These are phyloP conservation scores for Bhutanitis thaidina DNA, from an alignment of 2,888 invertebrate species.

Conservation along the genomic window DNA sequence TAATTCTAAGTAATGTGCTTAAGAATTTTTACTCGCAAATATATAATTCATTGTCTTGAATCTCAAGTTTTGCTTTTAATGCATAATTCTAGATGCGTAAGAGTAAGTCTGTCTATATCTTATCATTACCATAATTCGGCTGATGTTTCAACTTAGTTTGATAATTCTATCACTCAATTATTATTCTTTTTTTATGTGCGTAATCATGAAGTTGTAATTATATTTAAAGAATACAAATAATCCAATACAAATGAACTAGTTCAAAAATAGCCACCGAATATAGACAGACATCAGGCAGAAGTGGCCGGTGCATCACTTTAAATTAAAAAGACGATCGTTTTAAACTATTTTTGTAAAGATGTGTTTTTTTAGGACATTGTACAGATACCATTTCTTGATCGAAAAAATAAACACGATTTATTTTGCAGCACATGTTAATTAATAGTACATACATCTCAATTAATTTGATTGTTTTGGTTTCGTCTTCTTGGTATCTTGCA, in stretches of 20 bases:
- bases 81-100: no score
- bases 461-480: background rate
- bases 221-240: no score
- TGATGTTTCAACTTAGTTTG: no score
- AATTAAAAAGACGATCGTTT: conserved; percentile 24
- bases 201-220: no score
- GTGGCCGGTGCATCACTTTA: conserved; percentile 13
- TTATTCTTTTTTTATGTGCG: no score
- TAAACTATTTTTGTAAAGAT: conserved; percentile 27
- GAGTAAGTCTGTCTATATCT: no score
- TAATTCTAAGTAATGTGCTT: no score
- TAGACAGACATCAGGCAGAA: conserved; percentile 14
- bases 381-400: conserved; percentile 3
- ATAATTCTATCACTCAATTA: no score
- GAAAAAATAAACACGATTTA: background rate
- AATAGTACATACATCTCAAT: background rate
- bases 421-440: background rate
- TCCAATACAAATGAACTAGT: background rate
- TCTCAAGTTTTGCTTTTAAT: no score
- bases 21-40: no score
- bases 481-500: background rate
- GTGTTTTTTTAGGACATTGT: conserved; percentile 3
- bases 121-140: no score
- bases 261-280: conserved; percentile 10
- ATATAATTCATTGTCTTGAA: no score